A percentile compares a stretch with the other conserved stretches of the same genome.
phyloP scores from a whole-genome alignment of 2,113 vertebrate genomes.

The Burhinus oedicnemus region DNA sequence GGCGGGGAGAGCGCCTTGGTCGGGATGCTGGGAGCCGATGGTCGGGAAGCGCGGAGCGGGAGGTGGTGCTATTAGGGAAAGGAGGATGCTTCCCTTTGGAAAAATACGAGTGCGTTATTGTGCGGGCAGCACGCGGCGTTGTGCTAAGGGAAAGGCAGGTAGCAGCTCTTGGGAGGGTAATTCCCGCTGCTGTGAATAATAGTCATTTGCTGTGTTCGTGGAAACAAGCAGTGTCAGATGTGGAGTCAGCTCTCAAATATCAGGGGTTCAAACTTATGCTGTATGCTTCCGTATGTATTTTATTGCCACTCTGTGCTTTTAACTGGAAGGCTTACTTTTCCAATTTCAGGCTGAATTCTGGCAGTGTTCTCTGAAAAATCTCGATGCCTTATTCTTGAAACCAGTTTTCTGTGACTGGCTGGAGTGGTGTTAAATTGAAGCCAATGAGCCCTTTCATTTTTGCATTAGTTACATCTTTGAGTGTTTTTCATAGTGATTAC shows the following conservation, averaged over 20 bases:
- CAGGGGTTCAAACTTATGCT: fast-evolving
- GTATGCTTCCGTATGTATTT: fast-evolving
- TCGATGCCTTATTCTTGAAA: fast-evolving
- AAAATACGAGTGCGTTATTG: fast-evolving
- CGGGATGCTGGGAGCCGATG: background rate
- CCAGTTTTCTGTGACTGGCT: background rate
- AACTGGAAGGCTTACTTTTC: background rate
- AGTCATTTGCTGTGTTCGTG: background rate
- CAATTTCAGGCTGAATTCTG: background rate
- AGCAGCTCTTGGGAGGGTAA: background rate
- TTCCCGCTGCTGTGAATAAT: background rate
- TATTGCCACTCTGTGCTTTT: background rate
- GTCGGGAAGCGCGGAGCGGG: background rate
- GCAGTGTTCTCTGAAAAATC: background rate
- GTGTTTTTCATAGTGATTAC: background rate
- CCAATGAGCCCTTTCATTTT: fast-evolving
- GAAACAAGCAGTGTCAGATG: background rate
- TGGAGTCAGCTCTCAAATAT: background rate
- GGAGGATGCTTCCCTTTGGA: fast-evolving
- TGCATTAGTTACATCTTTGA: background rate
- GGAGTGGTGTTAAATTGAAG: background rate
- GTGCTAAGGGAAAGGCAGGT: background rate
- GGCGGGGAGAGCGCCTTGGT: background rate
- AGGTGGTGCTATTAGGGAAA: fast-evolving
- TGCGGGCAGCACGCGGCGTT: background rate